Base-by-base conservation (phyloP, 2,888 invertebrate genomes). In the Adelognathus sp. region DNA sequence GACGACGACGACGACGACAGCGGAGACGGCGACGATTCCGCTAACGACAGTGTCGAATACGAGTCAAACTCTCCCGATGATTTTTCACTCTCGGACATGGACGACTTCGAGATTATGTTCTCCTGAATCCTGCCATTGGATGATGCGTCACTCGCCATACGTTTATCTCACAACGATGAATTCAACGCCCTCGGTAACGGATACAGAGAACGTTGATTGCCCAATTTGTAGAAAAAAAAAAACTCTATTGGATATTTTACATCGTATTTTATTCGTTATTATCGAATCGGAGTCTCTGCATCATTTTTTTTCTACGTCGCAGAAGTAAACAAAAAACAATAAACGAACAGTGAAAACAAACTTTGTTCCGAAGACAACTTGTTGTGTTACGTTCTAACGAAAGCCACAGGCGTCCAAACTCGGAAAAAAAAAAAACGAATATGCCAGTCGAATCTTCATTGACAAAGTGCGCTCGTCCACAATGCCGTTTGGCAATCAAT, bases 21-120 rank as follows among this genome's bases (percentile, higher is more conserved):
- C 46, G 88, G 84, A n/a, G 87, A 88, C 44, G 88, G 82, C 0
- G 88, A 88, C 29, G 89, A 90, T 77, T 87, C 88, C 11, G 86
- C 84, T 3, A 88, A 89, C 33, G 87, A 86, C 31, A 87, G 88
- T 63, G 71, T 80, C 2, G 88, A 90, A 72, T 88, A 85, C 56
- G 86, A 87, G 82, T 81, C 83, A 14, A 85, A 81, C 46, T 80
- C 79, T 0, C 84, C 86, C 1, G 88, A 88, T 14, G 89, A 88
- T 66, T 87, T 86, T 54, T 86, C 85, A 14, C 73, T 86, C 2
- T 88, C 89, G 0, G 90, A 90, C 44, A 83, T 87, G 60, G 89
- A 88, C 56, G 90, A 88, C 75, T 80, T 88, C 56, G 88, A 88
- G 74, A 86, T 87, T 66, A 81, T 85, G 69, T 89, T 89, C 72